Base-by-base conservation (phyloP, 2,888 invertebrate species). In the Ophion ellenae region DNA sequence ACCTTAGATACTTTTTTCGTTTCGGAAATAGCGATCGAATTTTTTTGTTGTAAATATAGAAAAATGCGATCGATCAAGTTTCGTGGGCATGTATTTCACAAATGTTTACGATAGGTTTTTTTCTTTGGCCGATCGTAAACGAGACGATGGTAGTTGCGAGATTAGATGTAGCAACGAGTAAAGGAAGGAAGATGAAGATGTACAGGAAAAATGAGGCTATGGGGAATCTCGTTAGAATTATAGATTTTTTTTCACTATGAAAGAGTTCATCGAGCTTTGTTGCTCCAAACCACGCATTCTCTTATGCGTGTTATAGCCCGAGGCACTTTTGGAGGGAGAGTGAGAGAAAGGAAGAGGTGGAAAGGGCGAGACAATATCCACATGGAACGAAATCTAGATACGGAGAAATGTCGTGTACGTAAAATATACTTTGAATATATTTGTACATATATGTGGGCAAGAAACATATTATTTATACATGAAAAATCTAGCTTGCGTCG, bases 211-310 rank as follows among this genome's bases (percentile, higher is more conserved):
- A 47, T 59, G 77, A 79, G 71, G 64, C 79, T 75, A 32, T 57
- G 75, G 66, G 70, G 71, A 70, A 74, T 74, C 61, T 78, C 63
- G 32, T 20, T 78, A 78, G 70, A 77, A 74, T 78, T 74, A 24
- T 36, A 53, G 45, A 71, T 64, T 64, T 28, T 59, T 45, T 69
- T 45, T 70, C 11, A 28, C 28, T 28, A 20, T 3, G 64, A 53
- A 53, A 73, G 40, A 45, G 59, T 74, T 40, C 63, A 71, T 59
- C 40, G 59, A 32, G 40, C 78, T 61, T 61, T 78, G 73, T 64
- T 53, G 64, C 76, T 76, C 66, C 24, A 67, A 57, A 73, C 64
- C 80, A 57, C 73, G 80, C 80, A 66, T 40, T 63, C 36, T 71
- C 32, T 14, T 45, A 61, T 45, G 59, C 74, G 74, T 63, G 61